Base-by-base conservation (phyloP, 2,888 invertebrate species). In the Dexiosoma caninum region DNA sequence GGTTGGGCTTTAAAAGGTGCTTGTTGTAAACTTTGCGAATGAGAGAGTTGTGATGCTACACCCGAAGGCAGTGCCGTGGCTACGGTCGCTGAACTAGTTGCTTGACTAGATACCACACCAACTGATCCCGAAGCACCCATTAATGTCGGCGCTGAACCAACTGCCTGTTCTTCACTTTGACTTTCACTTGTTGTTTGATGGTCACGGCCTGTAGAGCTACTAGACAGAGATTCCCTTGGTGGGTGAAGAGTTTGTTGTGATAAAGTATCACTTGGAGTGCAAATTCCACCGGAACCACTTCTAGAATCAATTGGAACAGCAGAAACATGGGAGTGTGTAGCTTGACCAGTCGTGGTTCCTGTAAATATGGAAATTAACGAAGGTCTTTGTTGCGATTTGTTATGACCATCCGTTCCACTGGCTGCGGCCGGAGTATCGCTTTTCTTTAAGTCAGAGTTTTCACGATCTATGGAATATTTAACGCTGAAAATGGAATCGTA, bases 351-450 rank as follows among this genome's bases (percentile, higher is more conserved):
- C 37, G 90, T 88, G 46, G 92, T 92, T 0, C 94, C 93, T 14
- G 94, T 94, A 44, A 94, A 91, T 71, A 94, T 91, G 72, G 94
- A 94, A 79, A 94, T 94, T 51, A 94, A 86, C 0, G 94, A 94
- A 21, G 94, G 94, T 60, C 94, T 90, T 83, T 94, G 94, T 53
- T 93, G 92, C 7, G 90, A 90, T 80, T 91, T 92, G 35, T 92
- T 92, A 82, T 91, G 90, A 78, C 92, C 92, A 35, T 91, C 90
- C 4, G 90, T 89, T 5, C 90, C 85, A 74, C 90, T 90, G 16
- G 89, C 86, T 8, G 90, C 88, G 66, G 91, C 90, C 19, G 89
- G 87, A 4, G 88, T 86, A 64, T 90, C 90, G 82, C 91, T 91
- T 74, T 89, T 89, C 78, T 89, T 89, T 40, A 89, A 88, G 83